phyloP scores from a whole-genome alignment of 1,140 invertebrate species.

The Cecropterus lyciades region DNA sequence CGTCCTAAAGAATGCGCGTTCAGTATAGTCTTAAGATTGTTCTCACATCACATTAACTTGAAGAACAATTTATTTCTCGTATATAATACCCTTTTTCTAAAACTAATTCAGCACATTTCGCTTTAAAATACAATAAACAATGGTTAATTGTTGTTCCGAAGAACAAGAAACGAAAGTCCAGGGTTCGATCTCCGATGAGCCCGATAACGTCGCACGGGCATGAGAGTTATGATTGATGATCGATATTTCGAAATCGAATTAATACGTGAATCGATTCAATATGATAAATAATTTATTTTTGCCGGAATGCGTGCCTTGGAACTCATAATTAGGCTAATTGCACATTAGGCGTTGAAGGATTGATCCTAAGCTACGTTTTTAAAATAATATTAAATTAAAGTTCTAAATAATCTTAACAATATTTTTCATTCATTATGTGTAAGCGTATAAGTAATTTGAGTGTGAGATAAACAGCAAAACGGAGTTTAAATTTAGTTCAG shows the following conservation, averaged over 20 bases:
- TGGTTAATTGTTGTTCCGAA: conserved; percentile 67
- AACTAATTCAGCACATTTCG: conserved; percentile 58
- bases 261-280: conserved; percentile 65
- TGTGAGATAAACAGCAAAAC: too few relatives aligned
- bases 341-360: conserved; percentile 19
- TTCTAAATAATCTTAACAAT: too few relatives aligned
- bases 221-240: conserved; percentile 71
- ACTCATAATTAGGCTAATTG: conserved; percentile 21
- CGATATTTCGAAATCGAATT: conserved; percentile 61
- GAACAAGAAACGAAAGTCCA: conserved; percentile 51
- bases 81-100: conserved; percentile 65
- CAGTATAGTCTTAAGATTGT: not conserved
- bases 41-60: conserved; percentile 38
- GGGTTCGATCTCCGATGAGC: conserved; percentile 39
- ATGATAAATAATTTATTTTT: conserved; percentile 69
- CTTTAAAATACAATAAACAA: conserved; percentile 69
- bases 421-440: too few relatives aligned
- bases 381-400: too few relatives aligned
- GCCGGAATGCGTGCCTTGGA: conserved; percentile 46
- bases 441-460: too few relatives aligned
- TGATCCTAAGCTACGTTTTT: too few relatives aligned
- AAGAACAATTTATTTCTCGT: conserved; percentile 53
- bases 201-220: conserved; percentile 63
- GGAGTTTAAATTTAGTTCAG: too few relatives aligned
- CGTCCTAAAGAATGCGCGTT: not conserved